Conservation (phyloP, 1,140 invertebrate species). For the Drosophila littoralis region DNA sequence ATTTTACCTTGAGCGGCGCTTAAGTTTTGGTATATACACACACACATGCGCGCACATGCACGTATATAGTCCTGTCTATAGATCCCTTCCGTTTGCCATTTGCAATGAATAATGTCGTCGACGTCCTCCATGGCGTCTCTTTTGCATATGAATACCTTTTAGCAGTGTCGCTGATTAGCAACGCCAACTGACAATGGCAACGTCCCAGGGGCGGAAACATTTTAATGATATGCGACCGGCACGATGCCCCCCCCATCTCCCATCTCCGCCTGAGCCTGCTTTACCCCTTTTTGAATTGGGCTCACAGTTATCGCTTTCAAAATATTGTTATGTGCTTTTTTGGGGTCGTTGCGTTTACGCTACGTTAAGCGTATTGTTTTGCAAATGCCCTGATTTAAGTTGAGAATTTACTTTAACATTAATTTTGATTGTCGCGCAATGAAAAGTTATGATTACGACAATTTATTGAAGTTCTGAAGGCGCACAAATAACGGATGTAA, state of each 20-base stretch:
- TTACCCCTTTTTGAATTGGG: slow-evolving; percentile 24
- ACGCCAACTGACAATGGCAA: slow-evolving; percentile 68
- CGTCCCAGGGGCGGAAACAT: slow-evolving; percentile 62
- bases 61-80: slow-evolving; percentile 28
- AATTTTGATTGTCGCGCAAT: slow-evolving; percentile 65
- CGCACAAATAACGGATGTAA: slow-evolving; percentile 12
- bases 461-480: slow-evolving; percentile 43
- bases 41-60: slow-evolving; percentile 16
- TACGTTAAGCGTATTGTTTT: slow-evolving; percentile 64
- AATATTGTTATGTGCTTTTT: slow-evolving; percentile 66
- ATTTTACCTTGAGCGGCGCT: slow-evolving; percentile 78
- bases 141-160: slow-evolving; percentile 80
- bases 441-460: slow-evolving; percentile 55
- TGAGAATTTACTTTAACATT: slow-evolving; percentile 60
- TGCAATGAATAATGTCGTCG: slow-evolving; percentile 75
- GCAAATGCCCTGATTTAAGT: slow-evolving; percentile 62
- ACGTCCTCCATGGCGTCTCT: slow-evolving; percentile 29
- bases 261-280: background rate
- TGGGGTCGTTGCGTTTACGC: slow-evolving; percentile 41
- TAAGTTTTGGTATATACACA: slow-evolving; percentile 53
- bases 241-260: background rate
- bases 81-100: slow-evolving; percentile 79
- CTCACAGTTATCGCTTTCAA: slow-evolving; percentile 79
- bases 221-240: slow-evolving; percentile 73
- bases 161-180: slow-evolving; percentile 75